phyloP scores from a whole-genome alignment of 2,888 invertebrate genomes.

The Sinentomon sp. region DNA sequence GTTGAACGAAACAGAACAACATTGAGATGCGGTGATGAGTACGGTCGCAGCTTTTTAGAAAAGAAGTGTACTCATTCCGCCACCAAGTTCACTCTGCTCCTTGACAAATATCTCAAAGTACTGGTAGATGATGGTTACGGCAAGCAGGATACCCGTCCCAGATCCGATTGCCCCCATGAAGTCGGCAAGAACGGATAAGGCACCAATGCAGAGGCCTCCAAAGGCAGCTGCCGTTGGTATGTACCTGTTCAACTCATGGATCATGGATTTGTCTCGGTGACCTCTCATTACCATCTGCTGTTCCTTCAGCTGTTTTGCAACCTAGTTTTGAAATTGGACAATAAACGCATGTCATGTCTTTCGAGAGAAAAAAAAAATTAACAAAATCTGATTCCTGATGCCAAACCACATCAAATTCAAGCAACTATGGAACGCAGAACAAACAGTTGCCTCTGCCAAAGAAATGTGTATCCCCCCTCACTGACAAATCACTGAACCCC shows the following conservation, averaged over 20 bases:
- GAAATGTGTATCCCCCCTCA: no score
- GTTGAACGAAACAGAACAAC: no score
- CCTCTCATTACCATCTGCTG: slow-evolving; percentile 99
- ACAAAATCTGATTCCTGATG: no score
- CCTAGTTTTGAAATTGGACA: no score
- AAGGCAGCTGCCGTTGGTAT: slow-evolving; percentile 99
- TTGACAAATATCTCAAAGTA: slow-evolving; percentile 99
- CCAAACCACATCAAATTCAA: no score
- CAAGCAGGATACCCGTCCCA: slow-evolving; percentile 91
- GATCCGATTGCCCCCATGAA: slow-evolving; percentile 96
- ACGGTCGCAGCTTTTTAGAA: slow-evolving; percentile 70
- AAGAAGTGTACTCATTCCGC: slow-evolving; percentile 84
- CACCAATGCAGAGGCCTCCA: slow-evolving; percentile 96
- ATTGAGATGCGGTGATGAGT: no score
- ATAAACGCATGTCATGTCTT: no score
- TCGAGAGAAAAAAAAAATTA: no score
- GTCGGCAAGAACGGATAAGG: slow-evolving; percentile 90
- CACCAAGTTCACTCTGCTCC: slow-evolving; percentile 98
- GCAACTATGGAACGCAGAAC: no score
- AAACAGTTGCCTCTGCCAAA: no score
- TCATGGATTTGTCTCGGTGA: slow-evolving; percentile 96
- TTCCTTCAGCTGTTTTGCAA: slow-evolving; percentile 74
- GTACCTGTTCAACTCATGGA: slow-evolving; percentile 88
- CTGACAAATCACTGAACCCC: no score
- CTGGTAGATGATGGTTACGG: slow-evolving; percentile 99